Conservation (phyloP, 2,797 vertebrate species). For the Orientallactaga sibirica region DNA sequence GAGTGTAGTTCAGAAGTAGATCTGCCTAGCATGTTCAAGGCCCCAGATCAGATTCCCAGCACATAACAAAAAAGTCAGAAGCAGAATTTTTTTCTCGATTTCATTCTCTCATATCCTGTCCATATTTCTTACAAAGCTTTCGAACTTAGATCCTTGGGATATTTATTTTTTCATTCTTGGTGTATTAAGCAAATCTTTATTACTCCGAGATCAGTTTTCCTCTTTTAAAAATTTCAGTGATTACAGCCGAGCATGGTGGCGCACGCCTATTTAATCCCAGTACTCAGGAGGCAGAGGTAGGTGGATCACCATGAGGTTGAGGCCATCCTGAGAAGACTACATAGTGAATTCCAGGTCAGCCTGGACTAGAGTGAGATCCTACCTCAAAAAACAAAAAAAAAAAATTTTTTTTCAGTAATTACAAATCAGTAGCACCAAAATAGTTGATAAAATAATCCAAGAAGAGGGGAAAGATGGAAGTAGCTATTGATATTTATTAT, state of each 20-base stretch:
- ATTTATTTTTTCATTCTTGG: constrained; percentile 53
- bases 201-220: constrained; percentile 11
- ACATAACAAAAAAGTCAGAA: background rate
- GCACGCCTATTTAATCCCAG: too few relatives aligned
- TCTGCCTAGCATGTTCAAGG: background rate
- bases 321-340: too few relatives aligned
- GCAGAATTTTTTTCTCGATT: background rate
- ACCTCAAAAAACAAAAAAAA: too few relatives aligned
- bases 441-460: background rate
- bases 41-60: background rate
- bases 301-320: too few relatives aligned
- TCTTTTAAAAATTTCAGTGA: constrained; percentile 41
- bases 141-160: background rate
- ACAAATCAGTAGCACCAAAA: constrained; percentile 30
- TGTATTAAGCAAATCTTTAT: constrained; percentile 36
- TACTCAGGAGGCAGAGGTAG: too few relatives aligned
- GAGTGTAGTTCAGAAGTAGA: background rate
- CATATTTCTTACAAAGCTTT: constrained; percentile 16
- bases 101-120: constrained; percentile 24
- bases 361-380: too few relatives aligned
- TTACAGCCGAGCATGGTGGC: background rate
- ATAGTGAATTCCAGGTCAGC: too few relatives aligned
- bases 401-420: background rate
- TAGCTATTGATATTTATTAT: background rate
- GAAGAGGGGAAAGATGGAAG: background rate